Percentiles rank a stretch among this genome's conserved stretches.
Evolutionary conservation across 2,797 vertebrate genomes (phyloP).

Genomic region (Mallotus villosus): DNA sequence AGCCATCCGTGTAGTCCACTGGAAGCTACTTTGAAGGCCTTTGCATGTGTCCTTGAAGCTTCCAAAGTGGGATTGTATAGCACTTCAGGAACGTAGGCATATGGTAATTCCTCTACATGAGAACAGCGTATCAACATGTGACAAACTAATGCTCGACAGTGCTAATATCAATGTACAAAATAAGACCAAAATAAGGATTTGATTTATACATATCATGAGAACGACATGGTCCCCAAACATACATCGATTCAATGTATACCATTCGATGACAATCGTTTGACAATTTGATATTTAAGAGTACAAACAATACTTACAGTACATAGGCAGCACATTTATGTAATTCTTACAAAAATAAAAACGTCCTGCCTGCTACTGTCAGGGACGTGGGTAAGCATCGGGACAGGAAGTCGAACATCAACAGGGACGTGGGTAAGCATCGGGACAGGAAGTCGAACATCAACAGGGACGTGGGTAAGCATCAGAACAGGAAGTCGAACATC

Average conservation of each 20-base stretch:
- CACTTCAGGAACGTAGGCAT: slow-evolving; percentile 24
- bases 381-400: slow-evolving; percentile 28
- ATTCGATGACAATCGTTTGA: slow-evolving; percentile 22
- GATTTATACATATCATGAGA: slow-evolving; percentile 11
- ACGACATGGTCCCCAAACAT: slow-evolving; percentile 17
- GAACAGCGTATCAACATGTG: slow-evolving; percentile 5
- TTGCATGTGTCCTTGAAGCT: neutral
- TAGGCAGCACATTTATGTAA: slow-evolving; percentile 31
- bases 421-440: slow-evolving; percentile 14
- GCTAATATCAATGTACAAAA: slow-evolving; percentile 15
- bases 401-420: slow-evolving; percentile 21
- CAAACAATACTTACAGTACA: slow-evolving; percentile 47
- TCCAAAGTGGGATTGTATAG: slow-evolving; percentile 19
- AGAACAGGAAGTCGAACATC: slow-evolving; percentile 37
- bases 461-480: slow-evolving; percentile 4
- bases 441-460: slow-evolving; percentile 31
- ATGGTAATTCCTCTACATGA: slow-evolving; percentile 13
- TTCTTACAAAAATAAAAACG: slow-evolving; percentile 58
- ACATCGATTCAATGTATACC: slow-evolving; percentile 19
- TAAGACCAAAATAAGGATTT: slow-evolving; percentile 22
- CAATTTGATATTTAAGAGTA: slow-evolving; percentile 41
- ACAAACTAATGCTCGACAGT: slow-evolving; percentile 14
- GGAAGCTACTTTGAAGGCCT: neutral
- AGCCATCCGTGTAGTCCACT: neutral
- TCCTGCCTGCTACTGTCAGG: slow-evolving; percentile 36